Percentiles rank a stretch among this genome's conserved stretches.
phyloP scores from a whole-genome alignment of 2,797 vertebrate species.

The Neosilurus mollespiculum region DNA sequence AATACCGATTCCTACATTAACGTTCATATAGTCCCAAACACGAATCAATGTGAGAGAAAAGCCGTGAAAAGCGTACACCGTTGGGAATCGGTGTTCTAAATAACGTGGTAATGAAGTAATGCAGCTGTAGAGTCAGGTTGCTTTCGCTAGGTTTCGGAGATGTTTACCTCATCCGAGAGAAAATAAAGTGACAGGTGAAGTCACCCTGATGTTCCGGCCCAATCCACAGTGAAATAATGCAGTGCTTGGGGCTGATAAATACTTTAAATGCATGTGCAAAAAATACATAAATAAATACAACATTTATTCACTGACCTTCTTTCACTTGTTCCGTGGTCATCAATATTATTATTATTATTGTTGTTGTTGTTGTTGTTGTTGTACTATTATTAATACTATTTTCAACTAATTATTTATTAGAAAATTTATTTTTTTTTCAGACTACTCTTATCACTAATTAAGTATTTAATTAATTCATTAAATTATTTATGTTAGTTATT shows the following conservation, averaged over 20 bases:
- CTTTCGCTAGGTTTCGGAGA: neutral
- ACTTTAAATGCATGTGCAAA: neutral
- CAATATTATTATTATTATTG: too few species aligned
- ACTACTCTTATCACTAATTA: too few species aligned
- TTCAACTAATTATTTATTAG: too few species aligned
- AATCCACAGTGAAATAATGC: neutral
- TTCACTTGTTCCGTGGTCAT: too few species aligned
- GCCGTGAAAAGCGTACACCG: conserved; percentile 51
- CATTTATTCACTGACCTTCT: too few species aligned
- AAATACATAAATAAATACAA: too few species aligned
- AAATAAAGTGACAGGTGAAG: conserved; percentile 24
- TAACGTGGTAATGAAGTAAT: neutral
- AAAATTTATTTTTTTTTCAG: too few species aligned
- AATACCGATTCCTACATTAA: conserved; percentile 53
- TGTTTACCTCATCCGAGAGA: conserved; percentile 5
- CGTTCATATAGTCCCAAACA: conserved; percentile 50
- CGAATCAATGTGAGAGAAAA: conserved; percentile 35
- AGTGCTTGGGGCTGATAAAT: neutral
- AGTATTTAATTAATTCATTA: too few species aligned
- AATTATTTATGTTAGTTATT: too few species aligned
- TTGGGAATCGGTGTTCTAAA: conserved; percentile 21
- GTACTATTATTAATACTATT: too few species aligned
- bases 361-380: too few species aligned
- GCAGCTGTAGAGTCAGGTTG: conserved; percentile 12
- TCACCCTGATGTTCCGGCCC: neutral